phyloP scores from a whole-genome alignment of 2,113 vertebrate species.

The Dromas ardeola region DNA sequence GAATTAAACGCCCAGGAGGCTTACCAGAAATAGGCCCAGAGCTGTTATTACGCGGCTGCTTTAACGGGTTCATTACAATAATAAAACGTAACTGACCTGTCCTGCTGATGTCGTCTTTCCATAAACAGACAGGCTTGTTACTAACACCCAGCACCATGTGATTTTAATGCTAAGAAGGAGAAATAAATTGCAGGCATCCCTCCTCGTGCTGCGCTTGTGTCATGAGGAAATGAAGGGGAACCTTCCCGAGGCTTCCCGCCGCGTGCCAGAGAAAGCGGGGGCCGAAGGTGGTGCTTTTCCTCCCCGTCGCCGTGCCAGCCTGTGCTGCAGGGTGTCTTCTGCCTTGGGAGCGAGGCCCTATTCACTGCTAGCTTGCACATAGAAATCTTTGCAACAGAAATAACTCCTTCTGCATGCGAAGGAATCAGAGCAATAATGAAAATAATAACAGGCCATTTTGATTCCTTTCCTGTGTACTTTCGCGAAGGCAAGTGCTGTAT shows the following conservation, averaged over 20 bases:
- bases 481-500: accelerated
- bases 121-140: neutral
- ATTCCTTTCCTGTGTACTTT: neutral
- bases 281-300: neutral
- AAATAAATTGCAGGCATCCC: neutral
- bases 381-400: neutral
- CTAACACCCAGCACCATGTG: neutral
- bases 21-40: conserved; percentile 21
- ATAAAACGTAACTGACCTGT: conserved; percentile 3
- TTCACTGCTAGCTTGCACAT: neutral
- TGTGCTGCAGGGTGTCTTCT: neutral
- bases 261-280: neutral
- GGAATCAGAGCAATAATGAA: neutral
- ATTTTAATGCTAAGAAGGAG: neutral
- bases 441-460: neutral
- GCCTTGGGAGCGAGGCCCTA: neutral
- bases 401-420: neutral
- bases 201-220: neutral
- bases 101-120: conserved; percentile 16
- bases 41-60: neutral
- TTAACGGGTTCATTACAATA: neutral
- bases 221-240: neutral
- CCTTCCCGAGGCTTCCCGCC: neutral
- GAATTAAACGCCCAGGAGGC: conserved; percentile 17
- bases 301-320: neutral